phyloP scores from a whole-genome alignment of 2,113 vertebrate species.

The Passer montanus region DNA sequence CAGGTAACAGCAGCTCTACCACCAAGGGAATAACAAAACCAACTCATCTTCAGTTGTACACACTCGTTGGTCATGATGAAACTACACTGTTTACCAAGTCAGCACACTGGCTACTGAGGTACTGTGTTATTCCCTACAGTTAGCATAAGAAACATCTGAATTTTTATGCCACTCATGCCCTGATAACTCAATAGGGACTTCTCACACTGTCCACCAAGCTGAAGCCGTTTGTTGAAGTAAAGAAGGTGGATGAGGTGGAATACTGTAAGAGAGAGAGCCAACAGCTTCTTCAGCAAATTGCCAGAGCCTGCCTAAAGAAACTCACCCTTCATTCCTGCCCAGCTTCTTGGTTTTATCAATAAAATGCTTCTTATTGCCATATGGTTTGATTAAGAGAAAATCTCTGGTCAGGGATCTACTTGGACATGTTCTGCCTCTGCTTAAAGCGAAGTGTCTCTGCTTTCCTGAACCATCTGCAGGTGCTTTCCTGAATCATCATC shows the following conservation, averaged over 20 bases:
- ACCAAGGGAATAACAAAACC: not conserved
- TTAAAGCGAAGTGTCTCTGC: not conserved
- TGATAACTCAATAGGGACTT: not conserved
- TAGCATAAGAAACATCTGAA: not conserved
- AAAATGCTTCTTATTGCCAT: not conserved
- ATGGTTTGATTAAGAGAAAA: not conserved
- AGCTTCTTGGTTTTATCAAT: not conserved
- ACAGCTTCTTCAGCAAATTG: not conserved
- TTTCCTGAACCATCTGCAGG: not conserved
- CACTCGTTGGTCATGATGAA: not conserved
- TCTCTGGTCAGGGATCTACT: not conserved
- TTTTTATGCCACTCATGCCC: not conserved
- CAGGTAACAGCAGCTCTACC: constrained; percentile 9
- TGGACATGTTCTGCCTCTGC: not conserved
- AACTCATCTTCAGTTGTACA: not conserved
- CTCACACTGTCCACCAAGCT: not conserved
- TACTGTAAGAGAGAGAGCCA: not conserved
- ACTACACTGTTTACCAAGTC: not conserved
- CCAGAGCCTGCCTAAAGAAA: not conserved
- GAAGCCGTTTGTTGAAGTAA: not conserved
- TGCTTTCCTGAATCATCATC: not conserved
- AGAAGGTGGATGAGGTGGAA: not conserved
- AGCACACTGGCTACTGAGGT: not conserved
- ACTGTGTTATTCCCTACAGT: not conserved
- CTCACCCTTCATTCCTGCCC: not conserved